phyloP scores from a whole-genome alignment of 2,113 vertebrate species.

The Turnix velox region DNA sequence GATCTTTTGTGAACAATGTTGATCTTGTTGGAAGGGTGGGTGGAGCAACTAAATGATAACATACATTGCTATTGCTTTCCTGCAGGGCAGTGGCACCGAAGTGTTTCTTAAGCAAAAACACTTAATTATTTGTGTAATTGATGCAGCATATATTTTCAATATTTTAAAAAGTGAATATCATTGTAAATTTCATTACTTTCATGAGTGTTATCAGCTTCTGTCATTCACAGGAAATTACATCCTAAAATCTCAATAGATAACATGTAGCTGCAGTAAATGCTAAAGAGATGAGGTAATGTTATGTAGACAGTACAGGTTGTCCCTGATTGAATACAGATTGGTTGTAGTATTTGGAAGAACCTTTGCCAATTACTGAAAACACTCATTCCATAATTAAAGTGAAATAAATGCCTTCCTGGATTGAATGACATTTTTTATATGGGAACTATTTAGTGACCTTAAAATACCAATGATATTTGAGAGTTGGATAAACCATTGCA shows the following conservation, averaged over 20 bases:
- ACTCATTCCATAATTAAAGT: constrained; percentile 46
- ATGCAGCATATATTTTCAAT: constrained; percentile 1
- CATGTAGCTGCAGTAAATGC: constrained; percentile 38
- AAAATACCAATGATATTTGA: constrained; percentile 20
- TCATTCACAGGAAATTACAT: constrained; percentile 61
- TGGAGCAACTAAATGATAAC: constrained; percentile 11
- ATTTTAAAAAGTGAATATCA: neutral
- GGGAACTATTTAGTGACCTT: neutral
- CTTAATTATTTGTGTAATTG: constrained; percentile 7
- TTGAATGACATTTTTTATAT: neutral
- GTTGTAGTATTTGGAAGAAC: constrained; percentile 16
- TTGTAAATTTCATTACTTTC: constrained; percentile 21
- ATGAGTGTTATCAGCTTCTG: constrained; percentile 38
- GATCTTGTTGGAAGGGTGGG: constrained; percentile 42
- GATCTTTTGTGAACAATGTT: constrained; percentile 49
- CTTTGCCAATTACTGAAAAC: constrained; percentile 51
- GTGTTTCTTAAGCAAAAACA: constrained; percentile 32
- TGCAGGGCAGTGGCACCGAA: neutral
- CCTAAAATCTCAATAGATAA: constrained; percentile 43
- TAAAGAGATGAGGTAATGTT: constrained; percentile 56
- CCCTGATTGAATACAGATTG: constrained; percentile 31
- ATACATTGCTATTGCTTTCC: neutral
- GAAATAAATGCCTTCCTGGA: neutral
- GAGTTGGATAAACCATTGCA: neutral
- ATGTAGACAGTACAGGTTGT: constrained; percentile 45